A percentile compares a stretch with the other conserved stretches of the same genome.
These are phyloP conservation scores for Pyrochroa serraticornis DNA, from an alignment of 2,888 invertebrate species.

Conservation along the genomic window DNA sequence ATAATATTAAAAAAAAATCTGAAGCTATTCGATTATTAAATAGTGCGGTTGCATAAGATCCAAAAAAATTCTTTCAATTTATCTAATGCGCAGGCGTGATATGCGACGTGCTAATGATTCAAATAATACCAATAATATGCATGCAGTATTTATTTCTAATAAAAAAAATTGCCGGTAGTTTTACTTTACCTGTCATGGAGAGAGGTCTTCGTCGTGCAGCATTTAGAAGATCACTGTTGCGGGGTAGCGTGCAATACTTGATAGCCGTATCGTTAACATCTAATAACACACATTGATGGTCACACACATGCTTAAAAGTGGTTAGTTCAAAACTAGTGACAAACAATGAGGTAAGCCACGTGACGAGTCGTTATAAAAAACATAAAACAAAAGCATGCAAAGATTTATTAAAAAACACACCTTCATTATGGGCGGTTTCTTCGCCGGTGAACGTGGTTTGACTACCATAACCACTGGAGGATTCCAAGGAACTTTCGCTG, in stretches of 20 bases:
- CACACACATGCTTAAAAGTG: conserved; percentile 49
- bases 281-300: conserved; percentile 52
- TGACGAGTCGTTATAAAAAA: background rate
- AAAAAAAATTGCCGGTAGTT: too few species aligned
- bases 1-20: too few species aligned
- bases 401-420: conserved; percentile 29
- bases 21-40: too few species aligned
- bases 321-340: background rate
- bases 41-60: too few species aligned
- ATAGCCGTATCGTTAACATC: conserved; percentile 63
- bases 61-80: too few species aligned
- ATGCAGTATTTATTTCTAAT: too few species aligned
- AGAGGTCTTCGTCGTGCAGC: conserved; percentile 64
- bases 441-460: conserved; percentile 73
- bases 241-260: conserved; percentile 62
- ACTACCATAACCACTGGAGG: conserved; percentile 78
- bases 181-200: conserved; percentile 65
- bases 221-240: conserved; percentile 62
- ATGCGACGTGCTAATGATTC: too few species aligned
- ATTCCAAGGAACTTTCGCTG: conserved; percentile 76
- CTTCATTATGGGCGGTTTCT: conserved; percentile 53
- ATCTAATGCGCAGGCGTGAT: too few species aligned
- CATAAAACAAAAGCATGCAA: conserved; percentile 33
- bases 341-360: background rate
- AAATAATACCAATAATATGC: too few species aligned